Conservation (phyloP, 1,140 invertebrate genomes). For the Megalopta genalis region DNA sequence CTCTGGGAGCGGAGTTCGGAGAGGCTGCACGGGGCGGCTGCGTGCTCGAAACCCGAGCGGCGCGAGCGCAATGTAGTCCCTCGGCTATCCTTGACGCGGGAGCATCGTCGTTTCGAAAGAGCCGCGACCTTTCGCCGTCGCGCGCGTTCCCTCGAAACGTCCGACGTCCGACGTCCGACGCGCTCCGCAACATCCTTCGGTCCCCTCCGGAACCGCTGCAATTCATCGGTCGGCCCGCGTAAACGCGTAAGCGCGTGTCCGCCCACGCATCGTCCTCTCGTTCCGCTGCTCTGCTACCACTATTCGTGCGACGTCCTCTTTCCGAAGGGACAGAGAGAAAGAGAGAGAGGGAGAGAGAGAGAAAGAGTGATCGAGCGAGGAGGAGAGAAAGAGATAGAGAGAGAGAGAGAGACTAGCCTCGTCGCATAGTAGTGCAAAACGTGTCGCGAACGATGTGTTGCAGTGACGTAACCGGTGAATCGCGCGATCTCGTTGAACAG, state of each 20-base stretch:
- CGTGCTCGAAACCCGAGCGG: conserved; percentile 67
- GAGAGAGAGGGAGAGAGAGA: too few relatives aligned
- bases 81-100: conserved; percentile 73
- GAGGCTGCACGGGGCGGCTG: conserved; percentile 68
- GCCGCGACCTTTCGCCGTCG: conserved; percentile 59
- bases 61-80: conserved; percentile 77
- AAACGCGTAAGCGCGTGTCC: too few relatives aligned
- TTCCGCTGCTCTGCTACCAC: too few relatives aligned
- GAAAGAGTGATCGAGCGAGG: too few relatives aligned
- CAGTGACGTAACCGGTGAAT: conserved; percentile 38
- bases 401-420: too few relatives aligned
- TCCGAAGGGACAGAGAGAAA: too few relatives aligned
- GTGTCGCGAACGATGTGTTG: conserved; percentile 1
- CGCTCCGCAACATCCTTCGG: not conserved
- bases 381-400: too few relatives aligned
- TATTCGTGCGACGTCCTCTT: too few relatives aligned
- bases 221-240: not conserved
- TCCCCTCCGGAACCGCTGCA: not conserved
- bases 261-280: too few relatives aligned
- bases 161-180: not conserved
- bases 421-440: too few relatives aligned
- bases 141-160: conserved; percentile 47
- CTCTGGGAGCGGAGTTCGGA: conserved; percentile 34
- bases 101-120: conserved; percentile 71
- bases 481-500: not conserved